phyloP scores from a whole-genome alignment of 1,140 invertebrate species.

The Caenorhabditis inopinata region DNA sequence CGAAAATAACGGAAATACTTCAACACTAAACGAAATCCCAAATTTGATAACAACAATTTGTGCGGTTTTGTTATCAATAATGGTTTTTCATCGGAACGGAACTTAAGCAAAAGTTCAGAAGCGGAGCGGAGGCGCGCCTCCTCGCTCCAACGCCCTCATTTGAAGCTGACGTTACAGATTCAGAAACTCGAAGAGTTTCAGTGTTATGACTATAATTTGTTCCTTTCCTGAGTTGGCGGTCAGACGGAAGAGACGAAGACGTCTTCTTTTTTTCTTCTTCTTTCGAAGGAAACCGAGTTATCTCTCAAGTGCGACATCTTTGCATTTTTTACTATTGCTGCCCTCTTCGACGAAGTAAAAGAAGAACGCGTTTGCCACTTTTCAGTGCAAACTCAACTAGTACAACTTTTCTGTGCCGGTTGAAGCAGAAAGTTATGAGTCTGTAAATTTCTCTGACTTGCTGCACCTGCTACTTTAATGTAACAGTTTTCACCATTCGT shows the following conservation, averaged over 20 bases:
- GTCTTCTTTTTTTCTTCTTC: constrained; percentile 22
- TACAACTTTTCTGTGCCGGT: constrained; percentile 20
- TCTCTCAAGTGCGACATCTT: constrained; percentile 33
- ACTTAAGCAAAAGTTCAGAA: too few species aligned
- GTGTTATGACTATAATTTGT: constrained; percentile 6
- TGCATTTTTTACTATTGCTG: constrained; percentile 34
- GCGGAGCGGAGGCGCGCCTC: too few species aligned
- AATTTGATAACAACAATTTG: too few species aligned
- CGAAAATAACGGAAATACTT: too few species aligned
- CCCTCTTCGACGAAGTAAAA: constrained; percentile 19
- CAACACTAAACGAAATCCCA: too few species aligned
- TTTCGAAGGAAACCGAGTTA: constrained; percentile 30
- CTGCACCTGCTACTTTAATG: too few species aligned
- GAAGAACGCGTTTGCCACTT: constrained; percentile 33
- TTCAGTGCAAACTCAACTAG: constrained; percentile 32
- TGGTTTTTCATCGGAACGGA: too few species aligned
- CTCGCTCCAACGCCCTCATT: too few species aligned
- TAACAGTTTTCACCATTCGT: too few species aligned
- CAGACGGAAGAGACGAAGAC: constrained; percentile 11
- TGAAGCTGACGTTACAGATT: too few species aligned
- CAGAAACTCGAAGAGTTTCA: background rate
- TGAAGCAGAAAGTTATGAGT: background rate
- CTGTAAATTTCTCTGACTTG: too few species aligned
- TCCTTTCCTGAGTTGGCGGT: constrained; percentile 17
- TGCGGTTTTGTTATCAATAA: too few species aligned